phyloP scores from a whole-genome alignment of 1,140 invertebrate species.

The Popillia japonica region DNA sequence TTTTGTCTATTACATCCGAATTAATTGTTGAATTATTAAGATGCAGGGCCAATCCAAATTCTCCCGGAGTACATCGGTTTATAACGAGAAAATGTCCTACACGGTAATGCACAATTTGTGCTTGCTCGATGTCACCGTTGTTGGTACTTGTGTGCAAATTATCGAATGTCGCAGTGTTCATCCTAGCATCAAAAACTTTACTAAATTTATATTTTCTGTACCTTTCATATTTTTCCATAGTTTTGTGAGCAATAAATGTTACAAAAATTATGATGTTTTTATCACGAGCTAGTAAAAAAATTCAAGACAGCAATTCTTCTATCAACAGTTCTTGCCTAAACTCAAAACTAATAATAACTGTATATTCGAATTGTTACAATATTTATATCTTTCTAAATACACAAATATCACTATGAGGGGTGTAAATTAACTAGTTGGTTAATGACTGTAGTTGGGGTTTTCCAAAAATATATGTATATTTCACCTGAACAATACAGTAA shows the following conservation, averaged over 20 bases:
- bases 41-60: not conserved
- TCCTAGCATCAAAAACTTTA: not conserved
- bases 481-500: too few relatives aligned
- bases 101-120: conserved; percentile 1
- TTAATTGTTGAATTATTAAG: conserved; percentile 8
- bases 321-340: conserved; percentile 19
- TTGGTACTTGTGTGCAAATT: not conserved
- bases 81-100: not conserved
- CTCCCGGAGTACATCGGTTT: not conserved
- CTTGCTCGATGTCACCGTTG: conserved; percentile 5
- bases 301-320: conserved; percentile 20
- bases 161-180: conserved; percentile 14
- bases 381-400: too few relatives aligned
- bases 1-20: not conserved
- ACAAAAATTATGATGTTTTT: conserved; percentile 20
- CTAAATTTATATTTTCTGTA: too few relatives aligned
- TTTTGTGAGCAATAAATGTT: not conserved
- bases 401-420: too few relatives aligned
- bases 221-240: conserved; percentile 23
- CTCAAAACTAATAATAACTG: too few relatives aligned
- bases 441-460: too few relatives aligned
- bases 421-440: too few relatives aligned
- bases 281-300: conserved; percentile 10
- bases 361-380: too few relatives aligned
- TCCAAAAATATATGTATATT: too few relatives aligned